Evolutionary conservation across 2,888 invertebrate genomes (phyloP).

Genomic region (Scaptomyza polygonia): DNA sequence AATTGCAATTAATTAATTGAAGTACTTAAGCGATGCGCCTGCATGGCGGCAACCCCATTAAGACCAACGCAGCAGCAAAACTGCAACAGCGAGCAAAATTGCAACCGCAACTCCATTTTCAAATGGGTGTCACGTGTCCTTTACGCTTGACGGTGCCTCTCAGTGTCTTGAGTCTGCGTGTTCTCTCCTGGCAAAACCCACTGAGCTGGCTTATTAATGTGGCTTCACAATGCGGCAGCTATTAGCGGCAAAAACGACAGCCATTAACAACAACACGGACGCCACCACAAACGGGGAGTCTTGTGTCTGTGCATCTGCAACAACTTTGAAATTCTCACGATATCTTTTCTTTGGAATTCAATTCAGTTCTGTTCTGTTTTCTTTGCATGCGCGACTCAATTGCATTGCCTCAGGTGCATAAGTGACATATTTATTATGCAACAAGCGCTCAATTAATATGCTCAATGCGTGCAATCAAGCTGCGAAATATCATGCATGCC

Average conservation of each 20-base stretch:
- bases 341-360: conserved; percentile 6
- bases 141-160: conserved; percentile 35
- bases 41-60: conserved; percentile 52
- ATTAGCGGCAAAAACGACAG: conserved; percentile 29
- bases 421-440: conserved; percentile 36
- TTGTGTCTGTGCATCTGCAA: not conserved
- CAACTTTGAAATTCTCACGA: too few species aligned
- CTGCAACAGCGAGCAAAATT: not conserved
- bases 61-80: conserved; percentile 28
- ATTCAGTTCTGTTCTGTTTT: not conserved
- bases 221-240: conserved; percentile 33
- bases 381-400: conserved; percentile 1
- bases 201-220: conserved; percentile 55
- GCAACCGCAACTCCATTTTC: conserved; percentile 40
- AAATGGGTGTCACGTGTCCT: conserved; percentile 67
- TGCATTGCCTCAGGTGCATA: conserved; percentile 9
- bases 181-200: conserved; percentile 14
- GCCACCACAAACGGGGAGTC: not conserved
- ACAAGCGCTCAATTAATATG: conserved; percentile 27
- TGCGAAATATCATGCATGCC: not conserved
- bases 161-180: conserved; percentile 27
- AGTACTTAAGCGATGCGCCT: conserved; percentile 60
- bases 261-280: conserved; percentile 23
- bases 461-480: conserved; percentile 44
- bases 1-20: conserved; percentile 79